A percentile compares a stretch with the other conserved stretches of the same genome.
These are phyloP conservation scores for Melanitta fusca DNA, from an alignment of 2,797 vertebrate genomes.

Conservation along the genomic window DNA sequence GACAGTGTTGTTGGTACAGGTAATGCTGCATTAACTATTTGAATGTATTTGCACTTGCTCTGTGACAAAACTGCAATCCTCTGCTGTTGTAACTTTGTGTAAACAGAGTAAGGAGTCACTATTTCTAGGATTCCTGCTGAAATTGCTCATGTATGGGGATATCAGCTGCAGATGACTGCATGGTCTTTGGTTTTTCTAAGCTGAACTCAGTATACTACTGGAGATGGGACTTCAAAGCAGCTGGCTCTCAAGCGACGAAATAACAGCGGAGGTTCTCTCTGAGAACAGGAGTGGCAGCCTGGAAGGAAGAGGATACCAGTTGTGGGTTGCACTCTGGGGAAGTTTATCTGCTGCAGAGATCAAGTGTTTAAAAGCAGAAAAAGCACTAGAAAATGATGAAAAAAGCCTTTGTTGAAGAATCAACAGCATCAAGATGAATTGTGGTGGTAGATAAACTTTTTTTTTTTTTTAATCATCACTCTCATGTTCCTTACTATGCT, in stretches of 20 bases:
- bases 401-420: neutral
- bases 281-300: neutral
- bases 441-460: neutral
- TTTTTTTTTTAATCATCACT: neutral
- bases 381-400: no score
- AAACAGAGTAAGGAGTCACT: neutral
- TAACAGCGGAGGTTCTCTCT: neutral
- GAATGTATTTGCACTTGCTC: neutral
- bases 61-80: neutral
- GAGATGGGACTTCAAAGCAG: neutral
- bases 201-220: neutral
- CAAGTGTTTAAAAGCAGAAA: neutral
- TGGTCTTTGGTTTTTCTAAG: neutral
- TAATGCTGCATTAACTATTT: neutral
- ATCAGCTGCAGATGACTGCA: neutral
- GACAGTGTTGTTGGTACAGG: neutral
- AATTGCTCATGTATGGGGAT: neutral
- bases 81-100: neutral
- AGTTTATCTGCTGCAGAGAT: neutral
- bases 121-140: neutral
- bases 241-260: neutral
- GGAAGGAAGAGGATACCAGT: neutral
- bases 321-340: neutral
- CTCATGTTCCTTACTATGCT: neutral
- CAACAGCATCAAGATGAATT: neutral